Conservation (phyloP, 1,140 invertebrate genomes). For the Drosophila arizonae region DNA sequence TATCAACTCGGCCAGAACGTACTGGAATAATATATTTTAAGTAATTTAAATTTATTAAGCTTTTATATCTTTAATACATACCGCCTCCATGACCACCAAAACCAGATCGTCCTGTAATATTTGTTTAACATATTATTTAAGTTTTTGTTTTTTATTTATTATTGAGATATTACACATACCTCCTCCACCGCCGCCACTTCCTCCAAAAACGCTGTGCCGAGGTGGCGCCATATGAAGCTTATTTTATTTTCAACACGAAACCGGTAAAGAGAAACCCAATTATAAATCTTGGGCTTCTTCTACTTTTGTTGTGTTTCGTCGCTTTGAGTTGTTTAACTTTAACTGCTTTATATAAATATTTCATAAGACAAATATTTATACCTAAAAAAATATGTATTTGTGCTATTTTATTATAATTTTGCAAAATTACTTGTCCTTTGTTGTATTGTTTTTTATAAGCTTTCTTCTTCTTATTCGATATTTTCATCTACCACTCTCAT, state of each 20-base stretch:
- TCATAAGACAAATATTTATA: too few species aligned
- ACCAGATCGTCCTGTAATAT: slow-evolving; percentile 23
- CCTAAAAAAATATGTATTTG: not conserved
- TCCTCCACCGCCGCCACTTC: slow-evolving; percentile 8
- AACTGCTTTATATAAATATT: not conserved
- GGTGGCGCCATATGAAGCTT: slow-evolving; percentile 27
- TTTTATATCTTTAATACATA: not conserved
- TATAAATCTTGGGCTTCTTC: not conserved
- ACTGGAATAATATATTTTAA: slow-evolving; percentile 23
- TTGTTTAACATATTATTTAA: not conserved
- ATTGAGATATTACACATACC: not conserved
- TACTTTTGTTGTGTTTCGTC: not conserved
- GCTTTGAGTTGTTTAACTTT: not conserved
- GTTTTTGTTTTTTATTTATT: not conserved
- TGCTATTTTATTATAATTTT: slow-evolving; percentile 11
- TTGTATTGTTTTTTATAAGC: slow-evolving; percentile 25
- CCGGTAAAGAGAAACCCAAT: slow-evolving; percentile 18
- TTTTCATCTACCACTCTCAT: not conserved
- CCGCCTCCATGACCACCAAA: slow-evolving; percentile 43
- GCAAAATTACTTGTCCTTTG: slow-evolving; percentile 35
- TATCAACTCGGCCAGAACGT: slow-evolving; percentile 39
- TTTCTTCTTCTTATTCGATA: slow-evolving; percentile 14
- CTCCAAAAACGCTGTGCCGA: slow-evolving; percentile 29
- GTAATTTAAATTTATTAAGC: not conserved
- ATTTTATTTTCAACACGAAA: slow-evolving; percentile 6